Percentiles rank a stretch among this genome's conserved stretches.
phyloP scores from a whole-genome alignment of 2,888 invertebrate genomes.

The Campopleginae sp. region DNA sequence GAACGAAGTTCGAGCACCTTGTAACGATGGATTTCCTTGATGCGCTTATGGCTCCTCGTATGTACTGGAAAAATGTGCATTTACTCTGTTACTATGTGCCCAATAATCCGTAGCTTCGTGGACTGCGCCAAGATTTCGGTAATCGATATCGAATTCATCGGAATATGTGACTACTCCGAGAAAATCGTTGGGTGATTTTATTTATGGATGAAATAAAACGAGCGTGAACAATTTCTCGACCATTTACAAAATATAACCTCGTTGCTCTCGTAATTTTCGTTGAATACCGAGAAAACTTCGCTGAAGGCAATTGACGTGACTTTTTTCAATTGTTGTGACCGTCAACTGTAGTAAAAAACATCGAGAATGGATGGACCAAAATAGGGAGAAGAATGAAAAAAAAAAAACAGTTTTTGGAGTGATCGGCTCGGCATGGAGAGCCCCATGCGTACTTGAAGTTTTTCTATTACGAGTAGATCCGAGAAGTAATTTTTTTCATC shows the following conservation, averaged over 20 bases:
- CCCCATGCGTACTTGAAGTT: no score
- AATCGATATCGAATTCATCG: not conserved
- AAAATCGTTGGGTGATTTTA: not conserved
- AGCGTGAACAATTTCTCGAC: not conserved
- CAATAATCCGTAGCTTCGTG: not conserved
- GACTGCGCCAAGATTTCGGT: not conserved
- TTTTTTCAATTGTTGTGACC: no score
- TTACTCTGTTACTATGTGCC: not conserved
- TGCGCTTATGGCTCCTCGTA: constrained; percentile 14
- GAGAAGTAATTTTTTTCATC: not conserved
- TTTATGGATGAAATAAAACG: not conserved
- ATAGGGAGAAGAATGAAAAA: no score
- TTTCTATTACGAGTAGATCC: not conserved
- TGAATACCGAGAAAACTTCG: not conserved
- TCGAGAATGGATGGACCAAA: not conserved
- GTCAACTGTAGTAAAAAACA: no score
- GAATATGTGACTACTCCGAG: not conserved
- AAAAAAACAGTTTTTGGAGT: not conserved
- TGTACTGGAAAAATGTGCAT: not conserved
- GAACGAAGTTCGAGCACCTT: constrained; percentile 49
- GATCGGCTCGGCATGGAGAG: no score
- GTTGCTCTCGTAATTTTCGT: not conserved
- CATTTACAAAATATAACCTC: not conserved
- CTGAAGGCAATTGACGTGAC: no score
- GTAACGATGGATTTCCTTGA: constrained; percentile 52